Evolutionary conservation across 2,888 invertebrate genomes (phyloP).

Genomic region (Plagiodera versicolora): DNA sequence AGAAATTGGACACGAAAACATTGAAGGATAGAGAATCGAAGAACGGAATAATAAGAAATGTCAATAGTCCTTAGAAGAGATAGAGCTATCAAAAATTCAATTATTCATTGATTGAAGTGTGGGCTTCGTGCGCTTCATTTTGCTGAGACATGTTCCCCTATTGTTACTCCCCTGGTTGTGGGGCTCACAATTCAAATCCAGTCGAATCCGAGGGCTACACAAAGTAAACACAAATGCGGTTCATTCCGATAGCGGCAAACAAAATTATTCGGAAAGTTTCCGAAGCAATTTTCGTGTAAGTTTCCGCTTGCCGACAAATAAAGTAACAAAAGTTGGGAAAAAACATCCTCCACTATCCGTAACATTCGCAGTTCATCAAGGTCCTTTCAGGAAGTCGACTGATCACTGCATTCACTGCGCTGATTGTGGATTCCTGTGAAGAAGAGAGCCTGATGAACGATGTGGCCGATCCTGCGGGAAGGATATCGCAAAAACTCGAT

Average conservation of each 20-base stretch:
- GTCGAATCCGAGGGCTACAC: conserved; percentile 15
- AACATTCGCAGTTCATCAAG: conserved; percentile 49
- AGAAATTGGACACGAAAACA: no score
- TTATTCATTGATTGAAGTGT: no score
- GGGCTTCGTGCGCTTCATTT: no score
- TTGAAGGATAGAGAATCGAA: no score
- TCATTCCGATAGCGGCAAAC: conserved; percentile 31
- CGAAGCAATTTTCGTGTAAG: conserved; percentile 33
- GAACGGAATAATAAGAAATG: no score
- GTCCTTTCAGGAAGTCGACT: conserved; percentile 47
- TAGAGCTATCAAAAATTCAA: no score
- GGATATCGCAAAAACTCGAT: conserved; percentile 48
- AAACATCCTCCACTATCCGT: conserved; percentile 44
- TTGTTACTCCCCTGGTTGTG: conserved; percentile 18
- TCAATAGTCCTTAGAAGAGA: no score
- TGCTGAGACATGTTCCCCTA: no score
- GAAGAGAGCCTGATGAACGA: conserved; percentile 46
- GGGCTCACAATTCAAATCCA: conserved; percentile 26
- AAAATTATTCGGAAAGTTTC: conserved; percentile 31
- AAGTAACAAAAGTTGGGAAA: conserved; percentile 37
- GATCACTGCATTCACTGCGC: conserved; percentile 47
- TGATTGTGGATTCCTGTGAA: conserved; percentile 43
- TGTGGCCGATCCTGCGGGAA: conserved; percentile 40
- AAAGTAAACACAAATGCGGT: conserved; percentile 30
- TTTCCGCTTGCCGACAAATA: conserved; percentile 31